Base-by-base conservation (phyloP, 2,888 invertebrate genomes). In the Melipona bicolor region DNA sequence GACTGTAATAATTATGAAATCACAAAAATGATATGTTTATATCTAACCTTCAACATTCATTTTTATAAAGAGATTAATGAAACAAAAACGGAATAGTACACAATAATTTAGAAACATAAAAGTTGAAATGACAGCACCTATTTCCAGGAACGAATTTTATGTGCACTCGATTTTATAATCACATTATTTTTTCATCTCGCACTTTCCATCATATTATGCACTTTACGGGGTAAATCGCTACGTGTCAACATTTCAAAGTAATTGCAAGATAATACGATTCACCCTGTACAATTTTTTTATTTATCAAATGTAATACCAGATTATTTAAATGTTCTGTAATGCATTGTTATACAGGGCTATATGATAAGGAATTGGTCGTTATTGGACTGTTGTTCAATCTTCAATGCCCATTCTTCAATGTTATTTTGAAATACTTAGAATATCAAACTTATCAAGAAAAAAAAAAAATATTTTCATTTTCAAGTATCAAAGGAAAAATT, bases 91-190 rank as follows among this genome's bases (percentile, higher is more conserved):
- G 69, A 74, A 50, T 50, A 65, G 27, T 75, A n/a, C 19, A 27
- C 11, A 71, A 77, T 80, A 83, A 79, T 83, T 80, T 77, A 62
- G n/a, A 75, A 75, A 71, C 17, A 50, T 75, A 50, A 32, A 43
- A 43, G 80, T 49, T 77, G 64, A 74, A 84, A 73, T 59, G 36
- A 65, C 67, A 84, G 79, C 87, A 87, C 78, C 79, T 73, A 62
- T 75, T 50, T 61, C 56, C 68, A 87, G 83, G 85, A 87, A 85
- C 77, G 74, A 75, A 62, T 80, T 79, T 70, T 43, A 76, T 69
- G 32, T 61, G 76, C 76, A 69, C 61, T 32, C 76, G 77, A 59
- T 64, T 85, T 79, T 64, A 64, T 67, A 74, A 24, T 76, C 36
- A 78, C 50, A 70, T 15, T 71, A 81, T 77, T 73, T 76, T 77